These are phyloP conservation scores for Schizothorax lantsangensis DNA, from an alignment of 2,797 vertebrate genomes.

Conservation along the genomic window DNA sequence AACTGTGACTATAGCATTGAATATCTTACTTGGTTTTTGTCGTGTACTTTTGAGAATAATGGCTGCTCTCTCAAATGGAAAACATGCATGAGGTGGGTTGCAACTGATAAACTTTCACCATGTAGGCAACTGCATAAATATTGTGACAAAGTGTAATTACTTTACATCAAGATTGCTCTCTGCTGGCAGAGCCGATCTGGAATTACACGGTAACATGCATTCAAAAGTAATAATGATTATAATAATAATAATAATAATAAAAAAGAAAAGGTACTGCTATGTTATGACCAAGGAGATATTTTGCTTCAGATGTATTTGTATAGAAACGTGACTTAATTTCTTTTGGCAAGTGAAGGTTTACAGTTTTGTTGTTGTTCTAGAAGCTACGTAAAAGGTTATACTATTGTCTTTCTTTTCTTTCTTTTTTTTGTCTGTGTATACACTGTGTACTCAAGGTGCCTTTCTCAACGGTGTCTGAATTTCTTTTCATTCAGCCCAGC, in stretches of 20 bases:
- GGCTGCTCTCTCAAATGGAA: conserved; percentile 72
- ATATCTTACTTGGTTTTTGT: conserved; percentile 64
- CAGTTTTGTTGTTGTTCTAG: conserved; percentile 96
- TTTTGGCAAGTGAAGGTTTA: conserved; percentile 97
- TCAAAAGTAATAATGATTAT: conserved; percentile 75
- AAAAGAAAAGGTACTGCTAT: conserved; percentile 85
- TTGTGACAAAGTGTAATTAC: conserved; percentile 84
- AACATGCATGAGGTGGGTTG: conserved; percentile 62
- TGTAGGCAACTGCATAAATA: conserved; percentile 73
- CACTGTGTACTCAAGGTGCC: conserved; percentile 87
- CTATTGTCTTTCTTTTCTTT: conserved; percentile 74
- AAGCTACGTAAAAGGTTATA: conserved; percentile 91
- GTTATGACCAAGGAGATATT: conserved; percentile 95
- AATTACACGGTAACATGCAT: conserved; percentile 85
- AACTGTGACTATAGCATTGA: conserved; percentile 53
- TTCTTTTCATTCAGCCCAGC: conserved; percentile 71
- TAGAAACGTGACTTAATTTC: conserved; percentile 69
- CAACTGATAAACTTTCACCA: conserved; percentile 55
- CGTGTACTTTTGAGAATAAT: conserved; percentile 59
- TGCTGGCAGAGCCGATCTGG: conserved; percentile 95
- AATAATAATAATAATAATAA: not conserved
- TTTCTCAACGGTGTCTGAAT: conserved; percentile 80
- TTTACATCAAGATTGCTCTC: conserved; percentile 89
- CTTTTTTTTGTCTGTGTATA: conserved; percentile 76
- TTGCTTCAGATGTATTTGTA: conserved; percentile 94